Evolutionary conservation across 2,888 invertebrate species (phyloP), one percentile per base, ranked within the genome.

Genomic region (Thera britannica): DNA sequence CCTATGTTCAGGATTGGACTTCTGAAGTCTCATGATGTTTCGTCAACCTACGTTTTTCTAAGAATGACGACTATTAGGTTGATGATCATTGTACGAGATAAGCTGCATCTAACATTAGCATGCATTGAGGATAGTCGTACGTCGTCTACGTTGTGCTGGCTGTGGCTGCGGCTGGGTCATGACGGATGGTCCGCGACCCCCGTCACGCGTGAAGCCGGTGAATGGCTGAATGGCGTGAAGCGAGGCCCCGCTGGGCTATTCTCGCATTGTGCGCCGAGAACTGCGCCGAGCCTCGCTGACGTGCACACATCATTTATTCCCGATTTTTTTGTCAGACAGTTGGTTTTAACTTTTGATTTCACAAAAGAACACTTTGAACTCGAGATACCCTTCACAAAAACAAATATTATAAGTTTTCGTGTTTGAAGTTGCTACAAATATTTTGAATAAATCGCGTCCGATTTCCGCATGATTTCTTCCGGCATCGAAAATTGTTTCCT

Each of bases 221-320:
- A 87, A 88, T 87, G 88, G 90, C 87, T 87, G 88, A 89, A 89
- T 82, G 86, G 84, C 81, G 82, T 80, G 79, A 67, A 67, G 85
- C 82, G 74, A 82, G 77, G 83, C 81, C 92, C 92, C 88, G 90
- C 88, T 83, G 91, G 67, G 90, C 82, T 83, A 85, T 88, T 88
- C 85, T 87, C 77, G 81, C 87, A 83, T 89, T 89, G 86, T 87
- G 82, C 78, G 79, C 79, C 56, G 57, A 52, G 56, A 12, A 79
- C 82, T 78, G 46, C 68, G 57, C 44, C 67, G 67, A 79, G 76
- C 75, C 72, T 76, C 82, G 85, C 82, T 84, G 85, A 84, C 86
- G 79, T 80, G 79, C 83, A 82, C 86, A 84, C 81, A 84, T 87
- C 75, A 87, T 88, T 88, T 86, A 85, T 88, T 77, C 79, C 83